Evolutionary conservation across 2,888 invertebrate genomes (phyloP).

Genomic region (Hydrotaea cyrtoneurina): DNA sequence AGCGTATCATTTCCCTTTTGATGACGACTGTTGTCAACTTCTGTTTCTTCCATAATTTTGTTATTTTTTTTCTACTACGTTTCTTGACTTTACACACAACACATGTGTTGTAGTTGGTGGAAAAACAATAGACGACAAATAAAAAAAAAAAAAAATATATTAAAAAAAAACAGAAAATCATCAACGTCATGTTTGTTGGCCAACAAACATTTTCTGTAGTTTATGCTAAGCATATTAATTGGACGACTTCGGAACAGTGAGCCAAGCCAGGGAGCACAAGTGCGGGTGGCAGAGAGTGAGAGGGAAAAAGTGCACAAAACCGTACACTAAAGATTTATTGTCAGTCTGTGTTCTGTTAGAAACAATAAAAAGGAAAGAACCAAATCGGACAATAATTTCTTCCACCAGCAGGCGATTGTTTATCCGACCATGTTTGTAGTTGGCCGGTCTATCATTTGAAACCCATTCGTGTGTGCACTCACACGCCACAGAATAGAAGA

Average conservation of each 20-base stretch:
- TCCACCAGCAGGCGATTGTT: too few relatives aligned
- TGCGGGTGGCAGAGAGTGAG: background rate
- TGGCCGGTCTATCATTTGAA: background rate
- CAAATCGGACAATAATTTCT: constrained; percentile 7
- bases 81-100: background rate
- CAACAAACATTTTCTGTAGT: constrained; percentile 29
- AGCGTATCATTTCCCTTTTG: constrained; percentile 45
- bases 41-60: constrained; percentile 47
- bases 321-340: constrained; percentile 1
- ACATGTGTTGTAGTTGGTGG: background rate
- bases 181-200: constrained; percentile 52
- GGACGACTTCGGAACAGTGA: background rate
- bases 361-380: constrained; percentile 25
- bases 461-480: background rate
- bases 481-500: background rate
- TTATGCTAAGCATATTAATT: constrained; percentile 41
- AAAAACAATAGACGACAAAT: constrained; percentile 14
- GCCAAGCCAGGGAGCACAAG: background rate
- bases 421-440: too few relatives aligned
- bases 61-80: constrained; percentile 19
- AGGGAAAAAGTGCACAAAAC: constrained; percentile 34
- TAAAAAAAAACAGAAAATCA: constrained; percentile 16
- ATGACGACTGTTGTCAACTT: constrained; percentile 47
- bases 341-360: constrained; percentile 6
- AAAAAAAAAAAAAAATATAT: constrained; percentile 25